Evolutionary conservation across 2,797 vertebrate species (phyloP).

Genomic region (Pseudopleuronectes americanus): DNA sequence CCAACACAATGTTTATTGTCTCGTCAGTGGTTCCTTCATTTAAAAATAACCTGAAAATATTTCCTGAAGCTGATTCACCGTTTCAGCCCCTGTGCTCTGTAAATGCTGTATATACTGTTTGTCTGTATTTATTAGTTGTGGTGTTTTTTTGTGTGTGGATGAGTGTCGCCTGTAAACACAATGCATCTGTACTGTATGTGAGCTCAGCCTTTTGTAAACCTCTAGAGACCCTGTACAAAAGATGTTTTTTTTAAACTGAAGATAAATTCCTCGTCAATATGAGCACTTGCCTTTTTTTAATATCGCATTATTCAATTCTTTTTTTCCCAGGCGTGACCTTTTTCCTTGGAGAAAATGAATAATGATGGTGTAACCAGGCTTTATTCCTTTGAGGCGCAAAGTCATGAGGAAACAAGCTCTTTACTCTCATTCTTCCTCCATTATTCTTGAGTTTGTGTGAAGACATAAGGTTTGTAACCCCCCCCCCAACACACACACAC

Average conservation of each 20-base stretch:
- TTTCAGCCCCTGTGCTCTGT: constrained; percentile 64
- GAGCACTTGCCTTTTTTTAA: background rate
- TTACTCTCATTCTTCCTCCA: constrained; percentile 28
- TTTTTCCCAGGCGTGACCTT: constrained; percentile 10
- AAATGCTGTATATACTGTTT: constrained; percentile 78
- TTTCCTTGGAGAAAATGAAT: constrained; percentile 15
- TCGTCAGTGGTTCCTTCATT: background rate
- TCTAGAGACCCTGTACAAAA: constrained; percentile 60
- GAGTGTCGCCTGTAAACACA: constrained; percentile 20
- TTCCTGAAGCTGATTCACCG: constrained; percentile 21
- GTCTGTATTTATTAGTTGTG: constrained; percentile 92
- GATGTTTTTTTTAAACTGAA: constrained; percentile 37
- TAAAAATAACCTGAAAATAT: background rate
- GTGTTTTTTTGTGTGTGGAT: constrained; percentile 72
- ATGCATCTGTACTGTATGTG: constrained; percentile 57
- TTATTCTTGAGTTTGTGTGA: constrained; percentile 14
- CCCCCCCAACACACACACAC: no score
- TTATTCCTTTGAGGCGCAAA: constrained; percentile 16
- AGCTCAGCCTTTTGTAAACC: constrained; percentile 73
- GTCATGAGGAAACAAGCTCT: constrained; percentile 11
- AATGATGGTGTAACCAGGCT: constrained; percentile 12
- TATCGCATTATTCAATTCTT: constrained; percentile 1
- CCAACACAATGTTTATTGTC: background rate
- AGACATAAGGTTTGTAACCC: constrained; percentile 31
- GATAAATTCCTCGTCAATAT: constrained; percentile 31